These are phyloP conservation scores for Aphelenchoides avenae DNA, from an alignment of 1,140 invertebrate genomes.

Conservation along the genomic window DNA sequence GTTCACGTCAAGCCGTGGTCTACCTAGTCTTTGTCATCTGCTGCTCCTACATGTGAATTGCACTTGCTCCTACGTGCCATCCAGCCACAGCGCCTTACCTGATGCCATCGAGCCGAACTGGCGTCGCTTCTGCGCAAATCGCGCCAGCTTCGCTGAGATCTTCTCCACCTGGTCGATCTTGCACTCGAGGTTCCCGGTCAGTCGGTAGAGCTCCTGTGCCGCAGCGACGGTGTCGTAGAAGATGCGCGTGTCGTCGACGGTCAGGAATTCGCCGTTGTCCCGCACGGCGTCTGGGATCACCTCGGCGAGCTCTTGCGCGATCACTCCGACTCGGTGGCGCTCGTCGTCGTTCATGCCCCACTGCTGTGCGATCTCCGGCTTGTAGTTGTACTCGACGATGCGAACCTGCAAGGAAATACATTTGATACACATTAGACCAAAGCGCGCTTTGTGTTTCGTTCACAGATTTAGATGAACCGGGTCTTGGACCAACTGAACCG, in stretches of 20 bases:
- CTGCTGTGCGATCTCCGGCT: constrained; percentile 77
- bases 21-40: too few relatives aligned
- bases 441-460: constrained; percentile 62
- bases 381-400: constrained; percentile 85
- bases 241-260: constrained; percentile 53
- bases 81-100: too few relatives aligned
- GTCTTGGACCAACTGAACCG: too few relatives aligned
- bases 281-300: constrained; percentile 90
- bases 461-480: background rate
- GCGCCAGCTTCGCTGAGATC: constrained; percentile 43
- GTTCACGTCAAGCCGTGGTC: too few relatives aligned
- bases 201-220: constrained; percentile 52
- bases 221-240: constrained; percentile 59
- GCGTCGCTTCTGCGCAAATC: constrained; percentile 35
- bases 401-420: constrained; percentile 83
- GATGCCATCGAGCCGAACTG: constrained; percentile 54
- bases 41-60: too few relatives aligned
- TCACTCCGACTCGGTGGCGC: constrained; percentile 69
- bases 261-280: constrained; percentile 63
- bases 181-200: constrained; percentile 52
- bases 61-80: too few relatives aligned
- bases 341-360: constrained; percentile 70
- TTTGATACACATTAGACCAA: constrained; percentile 80
- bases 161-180: constrained; percentile 58
- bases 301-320: constrained; percentile 86